These are phyloP conservation scores for Sebastes iracundus DNA, from an alignment of 2,797 vertebrate genomes.

Conservation along the genomic window DNA sequence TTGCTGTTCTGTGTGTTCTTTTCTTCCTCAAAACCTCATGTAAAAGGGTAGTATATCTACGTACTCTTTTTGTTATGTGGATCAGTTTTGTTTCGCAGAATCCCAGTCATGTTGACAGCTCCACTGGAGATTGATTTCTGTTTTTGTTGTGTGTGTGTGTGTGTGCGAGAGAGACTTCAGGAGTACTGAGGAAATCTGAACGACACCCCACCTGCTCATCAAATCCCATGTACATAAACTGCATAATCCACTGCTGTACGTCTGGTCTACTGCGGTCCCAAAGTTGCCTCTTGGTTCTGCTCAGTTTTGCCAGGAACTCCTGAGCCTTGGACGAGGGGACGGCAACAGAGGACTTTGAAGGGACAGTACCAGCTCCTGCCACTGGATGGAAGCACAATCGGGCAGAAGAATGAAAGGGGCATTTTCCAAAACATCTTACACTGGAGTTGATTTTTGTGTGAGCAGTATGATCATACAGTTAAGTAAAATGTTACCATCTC, in stretches of 20 bases:
- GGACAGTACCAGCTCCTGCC: slow-evolving; percentile 54
- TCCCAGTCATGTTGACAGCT: no score
- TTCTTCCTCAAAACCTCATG: background rate
- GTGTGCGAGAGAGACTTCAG: background rate
- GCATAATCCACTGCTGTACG: slow-evolving; percentile 95
- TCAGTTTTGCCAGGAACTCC: slow-evolving; percentile 87
- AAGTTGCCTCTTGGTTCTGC: slow-evolving; percentile 86
- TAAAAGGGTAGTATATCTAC: background rate
- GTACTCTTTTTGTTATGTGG: background rate
- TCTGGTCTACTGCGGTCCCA: slow-evolving; percentile 91
- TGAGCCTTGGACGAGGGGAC: slow-evolving; percentile 85
- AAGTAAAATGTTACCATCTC: slow-evolving; percentile 59
- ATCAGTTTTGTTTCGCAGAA: background rate
- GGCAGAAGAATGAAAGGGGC: background rate
- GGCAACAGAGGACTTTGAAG: slow-evolving; percentile 67
- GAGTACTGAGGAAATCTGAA: background rate
- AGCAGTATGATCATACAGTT: background rate
- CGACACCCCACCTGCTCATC: slow-evolving; percentile 87
- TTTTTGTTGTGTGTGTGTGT: background rate
- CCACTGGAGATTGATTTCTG: background rate
- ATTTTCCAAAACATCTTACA: background rate
- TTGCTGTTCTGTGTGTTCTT: background rate
- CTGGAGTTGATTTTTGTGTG: background rate
- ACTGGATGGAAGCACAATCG: slow-evolving; percentile 42
- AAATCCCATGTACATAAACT: slow-evolving; percentile 92